phyloP scores from a whole-genome alignment of 2,888 invertebrate genomes.

The Papilio gigon region DNA sequence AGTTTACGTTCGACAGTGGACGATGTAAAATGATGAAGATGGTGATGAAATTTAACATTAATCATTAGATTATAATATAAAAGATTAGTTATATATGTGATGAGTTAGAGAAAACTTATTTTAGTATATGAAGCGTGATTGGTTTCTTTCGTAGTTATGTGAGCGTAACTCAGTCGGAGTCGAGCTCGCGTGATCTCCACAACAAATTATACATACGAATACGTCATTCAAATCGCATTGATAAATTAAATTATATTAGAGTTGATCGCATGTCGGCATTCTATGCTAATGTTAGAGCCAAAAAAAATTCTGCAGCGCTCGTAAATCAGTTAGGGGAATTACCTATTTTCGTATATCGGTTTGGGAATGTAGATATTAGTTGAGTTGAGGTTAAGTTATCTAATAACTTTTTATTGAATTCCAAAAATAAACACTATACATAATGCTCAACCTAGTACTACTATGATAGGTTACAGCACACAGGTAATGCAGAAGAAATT shows the following conservation, averaged over 20 bases:
- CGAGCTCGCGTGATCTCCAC: conserved; percentile 60
- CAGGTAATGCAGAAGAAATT: no score
- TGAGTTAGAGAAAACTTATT: not conserved
- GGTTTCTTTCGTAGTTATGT: conserved; percentile 66
- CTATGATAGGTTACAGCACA: no score
- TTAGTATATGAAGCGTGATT: not conserved
- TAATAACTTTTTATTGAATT: not conserved
- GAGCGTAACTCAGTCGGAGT: conserved; percentile 61
- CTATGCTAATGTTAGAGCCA: conserved; percentile 18
- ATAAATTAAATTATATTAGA: conserved; percentile 41
- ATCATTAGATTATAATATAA: no score
- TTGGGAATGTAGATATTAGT: not conserved
- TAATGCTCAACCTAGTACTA: no score
- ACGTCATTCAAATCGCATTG: conserved; percentile 38
- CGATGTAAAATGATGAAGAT: no score
- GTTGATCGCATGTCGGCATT: conserved; percentile 35
- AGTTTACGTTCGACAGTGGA: no score
- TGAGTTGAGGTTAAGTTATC: not conserved
- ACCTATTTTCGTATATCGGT: not conserved
- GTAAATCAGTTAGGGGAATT: conserved; percentile 1
- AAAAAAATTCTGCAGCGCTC: conserved; percentile 11
- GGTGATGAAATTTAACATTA: no score
- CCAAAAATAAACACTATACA: no score
- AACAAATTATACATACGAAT: conserved; percentile 41
- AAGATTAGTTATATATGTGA: no score